Evolutionary conservation across 2,888 invertebrate genomes (phyloP).

Genomic region (Morpho deidamia): DNA sequence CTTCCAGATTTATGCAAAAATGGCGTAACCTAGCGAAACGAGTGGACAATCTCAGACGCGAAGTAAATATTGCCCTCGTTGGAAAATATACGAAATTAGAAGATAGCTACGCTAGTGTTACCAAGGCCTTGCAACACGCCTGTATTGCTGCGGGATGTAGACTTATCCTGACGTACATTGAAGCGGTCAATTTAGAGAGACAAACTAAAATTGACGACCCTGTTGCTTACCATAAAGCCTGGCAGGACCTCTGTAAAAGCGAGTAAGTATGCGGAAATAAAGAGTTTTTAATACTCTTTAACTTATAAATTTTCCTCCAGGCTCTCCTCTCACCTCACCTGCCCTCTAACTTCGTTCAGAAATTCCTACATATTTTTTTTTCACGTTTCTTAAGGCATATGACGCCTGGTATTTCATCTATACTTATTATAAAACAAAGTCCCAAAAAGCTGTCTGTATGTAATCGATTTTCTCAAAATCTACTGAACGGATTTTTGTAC

Average conservation of each 20-base stretch:
- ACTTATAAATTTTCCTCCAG: no score
- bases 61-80: slow-evolving; percentile 93
- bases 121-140: slow-evolving; percentile 96
- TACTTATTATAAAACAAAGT: no score
- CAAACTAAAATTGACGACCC: slow-evolving; percentile 85
- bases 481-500: no score
- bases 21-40: slow-evolving; percentile 94
- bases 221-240: slow-evolving; percentile 93
- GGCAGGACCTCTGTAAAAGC: slow-evolving; percentile 93
- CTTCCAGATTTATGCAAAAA: slow-evolving; percentile 85
- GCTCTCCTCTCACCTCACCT: no score
- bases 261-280: slow-evolving; percentile 80
- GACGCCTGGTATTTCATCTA: no score
- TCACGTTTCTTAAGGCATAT: no score
- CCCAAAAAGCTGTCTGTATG: no score
- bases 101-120: slow-evolving; percentile 98
- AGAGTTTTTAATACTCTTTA: no score
- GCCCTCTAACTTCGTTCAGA: no score
- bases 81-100: slow-evolving; percentile 98
- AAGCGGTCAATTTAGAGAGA: slow-evolving; percentile 92
- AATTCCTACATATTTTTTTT: no score
- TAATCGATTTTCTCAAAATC: no score
- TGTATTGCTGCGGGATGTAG: slow-evolving; percentile 90
- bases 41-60: slow-evolving; percentile 89
- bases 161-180: slow-evolving; percentile 92